A percentile compares a stretch with the other conserved stretches of the same genome.
These are phyloP conservation scores for Tolmerus cingulatus DNA, from an alignment of 2,888 invertebrate genomes.

Conservation along the genomic window DNA sequence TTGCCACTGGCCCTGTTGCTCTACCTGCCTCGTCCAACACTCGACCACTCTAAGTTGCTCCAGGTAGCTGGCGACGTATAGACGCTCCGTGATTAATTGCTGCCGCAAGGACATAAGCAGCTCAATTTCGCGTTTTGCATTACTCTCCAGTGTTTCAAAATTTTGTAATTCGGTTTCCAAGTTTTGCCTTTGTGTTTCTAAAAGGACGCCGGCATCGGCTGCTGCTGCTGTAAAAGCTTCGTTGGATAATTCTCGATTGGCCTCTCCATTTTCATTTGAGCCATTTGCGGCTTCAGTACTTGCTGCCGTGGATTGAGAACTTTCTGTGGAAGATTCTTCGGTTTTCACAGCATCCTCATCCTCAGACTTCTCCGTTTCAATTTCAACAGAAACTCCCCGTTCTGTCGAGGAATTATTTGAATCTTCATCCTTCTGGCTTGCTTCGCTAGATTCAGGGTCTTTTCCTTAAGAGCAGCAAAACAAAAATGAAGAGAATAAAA, in stretches of 20 bases:
- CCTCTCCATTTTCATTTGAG: slow-evolving; percentile 54
- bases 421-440: slow-evolving; percentile 42
- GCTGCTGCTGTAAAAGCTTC: slow-evolving; percentile 91
- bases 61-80: slow-evolving; percentile 96
- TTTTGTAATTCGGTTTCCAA: slow-evolving; percentile 97
- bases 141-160: slow-evolving; percentile 97
- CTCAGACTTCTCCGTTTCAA: slow-evolving; percentile 48
- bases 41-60: slow-evolving; percentile 98
- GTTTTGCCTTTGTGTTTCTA: slow-evolving; percentile 99
- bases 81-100: slow-evolving; percentile 94
- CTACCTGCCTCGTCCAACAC: slow-evolving; percentile 93
- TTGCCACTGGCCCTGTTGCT: slow-evolving; percentile 68
- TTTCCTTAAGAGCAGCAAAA: slow-evolving; percentile 20
- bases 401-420: slow-evolving; percentile 41
- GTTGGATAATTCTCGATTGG: slow-evolving; percentile 64
- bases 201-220: slow-evolving; percentile 96
- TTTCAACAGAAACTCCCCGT: slow-evolving; percentile 12
- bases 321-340: slow-evolving; percentile 53
- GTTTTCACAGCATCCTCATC: slow-evolving; percentile 53
- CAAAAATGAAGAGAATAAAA: background rate
- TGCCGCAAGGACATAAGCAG: slow-evolving; percentile 96
- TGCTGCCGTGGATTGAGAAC: slow-evolving; percentile 49
- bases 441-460: slow-evolving; percentile 36
- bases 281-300: slow-evolving; percentile 57
- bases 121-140: slow-evolving; percentile 92